Conservation (phyloP, 35 echinoderm and acorn worm genomes). For the Amphiura filiformis region DNA sequence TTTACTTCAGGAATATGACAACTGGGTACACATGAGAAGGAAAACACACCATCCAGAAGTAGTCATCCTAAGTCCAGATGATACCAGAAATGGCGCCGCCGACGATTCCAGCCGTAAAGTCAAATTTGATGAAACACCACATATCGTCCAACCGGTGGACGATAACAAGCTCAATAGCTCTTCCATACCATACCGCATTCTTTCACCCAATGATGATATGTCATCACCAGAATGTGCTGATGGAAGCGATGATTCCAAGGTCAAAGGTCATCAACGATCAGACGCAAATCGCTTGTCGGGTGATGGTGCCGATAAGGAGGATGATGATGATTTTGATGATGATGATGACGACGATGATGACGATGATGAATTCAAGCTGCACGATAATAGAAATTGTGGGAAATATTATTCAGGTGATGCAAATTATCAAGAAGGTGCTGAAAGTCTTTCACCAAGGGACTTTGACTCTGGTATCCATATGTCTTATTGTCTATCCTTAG, state of each 20-base stretch:
- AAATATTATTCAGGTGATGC: background rate
- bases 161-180: background rate
- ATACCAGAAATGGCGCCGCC: background rate
- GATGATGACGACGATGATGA: conserved; percentile 21
- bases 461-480: conserved; percentile 80
- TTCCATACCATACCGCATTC: conserved; percentile 46
- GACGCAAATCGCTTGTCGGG: background rate
- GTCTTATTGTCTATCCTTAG: conserved; percentile 52
- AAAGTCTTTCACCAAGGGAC: conserved; percentile 60
- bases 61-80: background rate
- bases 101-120: conserved; percentile 30
- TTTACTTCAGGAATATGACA: background rate
- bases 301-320: conserved; percentile 14
- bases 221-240: conserved; percentile 86
- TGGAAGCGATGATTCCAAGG: conserved; percentile 1
- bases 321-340: conserved; percentile 13
- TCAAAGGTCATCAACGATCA: conserved; percentile 15
- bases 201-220: conserved; percentile 85
- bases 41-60: background rate
- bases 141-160: conserved; percentile 36
- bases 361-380: conserved; percentile 3
- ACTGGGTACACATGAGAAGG: background rate
- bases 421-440: conserved; percentile 41
- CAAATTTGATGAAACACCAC: conserved; percentile 29
- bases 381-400: background rate